Conservation (phyloP, 92 coral and sea anemone species). For the Desmophyllum pertusum region DNA sequence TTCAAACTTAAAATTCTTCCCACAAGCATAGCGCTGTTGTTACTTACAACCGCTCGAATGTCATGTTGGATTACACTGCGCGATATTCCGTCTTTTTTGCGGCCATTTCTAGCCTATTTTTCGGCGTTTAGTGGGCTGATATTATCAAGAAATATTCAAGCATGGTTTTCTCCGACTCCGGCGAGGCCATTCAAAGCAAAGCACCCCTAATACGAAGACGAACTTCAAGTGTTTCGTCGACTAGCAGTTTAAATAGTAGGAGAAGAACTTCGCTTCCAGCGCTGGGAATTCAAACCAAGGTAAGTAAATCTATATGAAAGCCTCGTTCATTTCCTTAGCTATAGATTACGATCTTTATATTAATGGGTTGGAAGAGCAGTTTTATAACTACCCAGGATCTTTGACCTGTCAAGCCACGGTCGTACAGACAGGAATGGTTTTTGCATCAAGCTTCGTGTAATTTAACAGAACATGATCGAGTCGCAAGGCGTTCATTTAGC, state of each 20-base stretch:
- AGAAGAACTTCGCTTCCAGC: slow-evolving; percentile 98
- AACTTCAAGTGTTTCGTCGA: slow-evolving; percentile 80
- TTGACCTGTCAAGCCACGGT: slow-evolving; percentile 45
- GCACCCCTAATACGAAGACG: slow-evolving; percentile 85
- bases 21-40: slow-evolving; percentile 67
- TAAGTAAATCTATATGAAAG: slow-evolving; percentile 43
- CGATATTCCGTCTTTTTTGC: slow-evolving; percentile 79
- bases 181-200: slow-evolving; percentile 89
- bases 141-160: slow-evolving; percentile 85
- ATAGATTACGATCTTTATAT: slow-evolving; percentile 57
- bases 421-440: slow-evolving; percentile 22
- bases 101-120: slow-evolving; percentile 91
- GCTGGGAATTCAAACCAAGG: slow-evolving; percentile 95
- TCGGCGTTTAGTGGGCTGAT: slow-evolving; percentile 94
- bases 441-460: slow-evolving; percentile 42
- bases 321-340: slow-evolving; percentile 54
- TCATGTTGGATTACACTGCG: slow-evolving; percentile 87
- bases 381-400: slow-evolving; percentile 48
- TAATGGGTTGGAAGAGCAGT: slow-evolving; percentile 56
- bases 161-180: slow-evolving; percentile 73
- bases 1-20: slow-evolving; percentile 81
- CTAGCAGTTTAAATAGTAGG: slow-evolving; percentile 81
- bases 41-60: slow-evolving; percentile 77
- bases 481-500: slow-evolving; percentile 45
- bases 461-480: slow-evolving; percentile 54